Evolutionary conservation across 2,888 invertebrate species (phyloP), one percentile per base, ranked within the genome.

Genomic region (Drosophila infuscata): DNA sequence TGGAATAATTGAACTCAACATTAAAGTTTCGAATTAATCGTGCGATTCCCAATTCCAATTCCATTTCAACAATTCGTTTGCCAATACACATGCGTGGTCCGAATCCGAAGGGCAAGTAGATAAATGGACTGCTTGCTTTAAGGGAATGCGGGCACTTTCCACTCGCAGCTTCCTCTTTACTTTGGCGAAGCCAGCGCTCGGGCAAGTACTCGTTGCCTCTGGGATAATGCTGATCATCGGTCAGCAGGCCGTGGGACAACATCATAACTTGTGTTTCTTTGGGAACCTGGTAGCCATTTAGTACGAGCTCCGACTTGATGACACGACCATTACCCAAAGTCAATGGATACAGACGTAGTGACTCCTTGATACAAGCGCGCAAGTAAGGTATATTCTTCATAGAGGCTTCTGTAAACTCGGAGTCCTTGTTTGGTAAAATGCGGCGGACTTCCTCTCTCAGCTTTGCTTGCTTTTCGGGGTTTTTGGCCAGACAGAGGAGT

Each of bases 311-410:
- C 38, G 94, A 94, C 0, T 93, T 92, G 51, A 94, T 92, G 46
- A 92, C 92, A 76, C 96, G 94, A 3, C 94, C 85, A 81, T 95
- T 95, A 0, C 94, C 95, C 5, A 94, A 89, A 0, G 94, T 93
- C 0, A 95, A 94, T 0, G 96, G 95, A 81, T 94, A 94, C 0
- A 96, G 12, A 79, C 97, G 94, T 63, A 96, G 91, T 0, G 95
- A 94, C 91, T 97, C 97, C 89, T 96, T 97, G 12, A 97, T 94
- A 83, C 96, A 96, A 0, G 96, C 96, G 67, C 94, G 95, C 32
- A 97, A 90, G 89, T 96, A 97, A 0, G 94, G 94, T 61, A 95
- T 93, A 60, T 94, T 92, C 29, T 93, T 93, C 57, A 95, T 90
- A 53, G 94, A 91, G 0, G 92, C 91, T n/a, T 93, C 91, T 0